Conservation (phyloP, 2,888 invertebrate genomes). For the Phalangium opilio region DNA sequence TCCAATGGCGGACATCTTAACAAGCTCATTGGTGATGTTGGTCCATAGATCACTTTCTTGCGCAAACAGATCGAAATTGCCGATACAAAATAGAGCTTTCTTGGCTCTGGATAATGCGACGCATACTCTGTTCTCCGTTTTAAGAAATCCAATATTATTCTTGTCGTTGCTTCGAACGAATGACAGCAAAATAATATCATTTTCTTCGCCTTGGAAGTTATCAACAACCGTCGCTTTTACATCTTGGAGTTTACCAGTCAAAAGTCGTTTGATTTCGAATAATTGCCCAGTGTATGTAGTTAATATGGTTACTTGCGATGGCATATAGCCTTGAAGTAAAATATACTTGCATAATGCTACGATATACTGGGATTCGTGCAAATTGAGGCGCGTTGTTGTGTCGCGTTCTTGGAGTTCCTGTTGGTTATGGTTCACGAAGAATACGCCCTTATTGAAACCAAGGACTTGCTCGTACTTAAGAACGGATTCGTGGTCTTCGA, state of each 20-base stretch:
- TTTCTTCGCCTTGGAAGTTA: slow-evolving; percentile 68
- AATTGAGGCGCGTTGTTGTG: no score
- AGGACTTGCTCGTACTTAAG: no score
- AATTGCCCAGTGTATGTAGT: slow-evolving; percentile 56
- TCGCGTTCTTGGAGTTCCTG: no score
- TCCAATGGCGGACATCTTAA: slow-evolving; percentile 10
- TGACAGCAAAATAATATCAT: slow-evolving; percentile 58
- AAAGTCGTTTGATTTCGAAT: slow-evolving; percentile 33
- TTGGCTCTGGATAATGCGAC: slow-evolving; percentile 37
- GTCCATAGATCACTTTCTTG: slow-evolving; percentile 14
- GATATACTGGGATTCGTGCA: slow-evolving; percentile 34
- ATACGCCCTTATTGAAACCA: no score
- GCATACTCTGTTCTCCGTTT: slow-evolving; percentile 49
- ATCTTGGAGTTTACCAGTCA: no score
- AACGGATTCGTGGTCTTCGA: no score
- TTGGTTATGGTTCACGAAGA: no score
- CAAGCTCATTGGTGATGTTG: slow-evolving; percentile 7
- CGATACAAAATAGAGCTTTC: slow-evolving; percentile 53
- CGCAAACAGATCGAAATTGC: slow-evolving; percentile 36
- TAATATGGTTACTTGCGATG: slow-evolving; percentile 52
- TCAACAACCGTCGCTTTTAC: slow-evolving; percentile 39
- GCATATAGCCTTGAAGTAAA: slow-evolving; percentile 42
- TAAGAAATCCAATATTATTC: slow-evolving; percentile 52
- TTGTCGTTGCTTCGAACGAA: slow-evolving; percentile 56
- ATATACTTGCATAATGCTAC: slow-evolving; percentile 41